A percentile compares a stretch with the other conserved stretches of the same genome.
Conservation (phyloP, 1,140 invertebrate genomes). For the Centruroides sculpturatus region DNA sequence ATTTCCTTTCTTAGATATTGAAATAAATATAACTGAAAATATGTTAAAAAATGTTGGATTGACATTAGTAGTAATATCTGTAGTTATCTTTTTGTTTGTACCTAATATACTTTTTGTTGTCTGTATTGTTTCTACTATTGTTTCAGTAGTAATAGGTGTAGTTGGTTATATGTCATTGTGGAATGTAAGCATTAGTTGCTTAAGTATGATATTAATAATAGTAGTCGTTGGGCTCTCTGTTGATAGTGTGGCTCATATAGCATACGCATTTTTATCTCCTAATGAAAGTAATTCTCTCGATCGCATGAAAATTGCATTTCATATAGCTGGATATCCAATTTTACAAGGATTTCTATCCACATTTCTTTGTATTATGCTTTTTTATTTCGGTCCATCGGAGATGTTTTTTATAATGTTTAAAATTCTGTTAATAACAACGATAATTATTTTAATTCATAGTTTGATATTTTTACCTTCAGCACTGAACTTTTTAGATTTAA, state of each 20-base stretch:
- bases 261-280: constrained; percentile 87
- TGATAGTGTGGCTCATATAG: constrained; percentile 92
- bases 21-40: constrained; percentile 51
- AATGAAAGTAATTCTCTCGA: constrained; percentile 32
- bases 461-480: no score
- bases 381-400: constrained; percentile 79
- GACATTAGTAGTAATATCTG: constrained; percentile 83
- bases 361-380: constrained; percentile 69
- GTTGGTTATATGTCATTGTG: constrained; percentile 92
- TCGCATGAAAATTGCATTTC: constrained; percentile 67
- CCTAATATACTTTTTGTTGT: constrained; percentile 82
- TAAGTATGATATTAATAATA: constrained; percentile 96
- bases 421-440: no score
- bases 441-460: no score
- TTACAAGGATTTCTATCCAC: constrained; percentile 85
- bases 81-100: constrained; percentile 88
- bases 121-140: constrained; percentile 87
- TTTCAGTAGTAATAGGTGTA: constrained; percentile 89
- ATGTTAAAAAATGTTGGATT: constrained; percentile 80
- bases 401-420: constrained; percentile 45
- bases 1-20: no score
- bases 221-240: constrained; percentile 98
- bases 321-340: constrained; percentile 79
- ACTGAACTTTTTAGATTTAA: no score
- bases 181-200: constrained; percentile 86